Evolutionary conservation across 2,113 vertebrate genomes (phyloP), one percentile per base, ranked within the genome.

Genomic region (Lophius piscatorius): DNA sequence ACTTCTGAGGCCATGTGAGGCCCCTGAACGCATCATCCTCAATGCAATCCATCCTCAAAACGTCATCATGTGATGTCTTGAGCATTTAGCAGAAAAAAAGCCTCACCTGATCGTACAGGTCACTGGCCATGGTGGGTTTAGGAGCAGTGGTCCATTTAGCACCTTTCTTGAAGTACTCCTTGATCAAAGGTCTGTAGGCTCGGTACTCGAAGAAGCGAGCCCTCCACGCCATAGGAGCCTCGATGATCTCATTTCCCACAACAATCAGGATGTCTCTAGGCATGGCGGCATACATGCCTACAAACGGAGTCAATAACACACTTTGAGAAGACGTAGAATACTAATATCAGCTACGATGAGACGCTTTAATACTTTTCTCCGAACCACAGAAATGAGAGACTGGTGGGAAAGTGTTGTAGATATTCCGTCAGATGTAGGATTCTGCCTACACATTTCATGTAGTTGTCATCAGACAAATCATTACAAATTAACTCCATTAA

Each of bases 211-310:
- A 99, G 91, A 99, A 99, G 0, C 98, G 95, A 62, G 97, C 74
- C 17, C 98, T 94, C 98, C 97, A 99, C 0, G 98, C 98, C 98
- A 99, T 99, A 0, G 98, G 97, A 0, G 97, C 97, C 87, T 99
- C 97, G 1, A 99, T 99, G 35, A 99, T 98, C 87, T 99, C 97
- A 45, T 97, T 97, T 17, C 97, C 97, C 71, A 99, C 94, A 16
- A 99, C 95, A 26, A 99, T 61, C 5, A 99, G 89, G 85, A 99
- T 99, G 87, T 99, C 97, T 80, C 97, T 92, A 6, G 97, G 97
- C 97, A 99, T 99, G 13, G 97, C 97, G 35, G 93, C 92, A n/a
- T 99, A 99, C 92, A 99, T 94, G 74, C 98, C 98, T 99, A 36
- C 17, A 74, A 54, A 8, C 28, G 67, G 60, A 68, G 26, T 28